Conservation (phyloP, 2,113 vertebrate species). For the Hydrolagus affinis region DNA sequence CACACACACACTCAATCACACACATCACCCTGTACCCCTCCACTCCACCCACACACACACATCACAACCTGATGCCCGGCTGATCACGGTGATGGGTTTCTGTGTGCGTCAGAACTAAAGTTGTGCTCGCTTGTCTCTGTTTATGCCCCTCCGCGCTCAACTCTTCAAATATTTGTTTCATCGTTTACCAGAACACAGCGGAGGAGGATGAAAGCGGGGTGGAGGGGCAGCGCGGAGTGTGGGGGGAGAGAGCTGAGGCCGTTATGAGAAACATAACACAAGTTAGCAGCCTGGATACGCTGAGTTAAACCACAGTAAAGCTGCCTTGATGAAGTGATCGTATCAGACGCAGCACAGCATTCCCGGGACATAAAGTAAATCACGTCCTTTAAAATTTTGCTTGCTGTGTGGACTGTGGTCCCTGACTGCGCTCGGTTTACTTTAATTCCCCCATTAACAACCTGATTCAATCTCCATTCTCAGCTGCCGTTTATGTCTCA, state of each 20-base stretch:
- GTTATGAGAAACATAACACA: not conserved
- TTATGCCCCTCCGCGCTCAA: no score
- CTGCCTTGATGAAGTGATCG: not conserved
- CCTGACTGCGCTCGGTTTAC: slow-evolving; percentile 5
- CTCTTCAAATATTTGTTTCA: not conserved
- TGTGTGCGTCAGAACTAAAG: no score
- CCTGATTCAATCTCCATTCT: slow-evolving; percentile 17
- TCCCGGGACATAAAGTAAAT: slow-evolving; percentile 13
- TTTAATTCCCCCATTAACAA: slow-evolving; percentile 21
- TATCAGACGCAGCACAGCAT: not conserved
- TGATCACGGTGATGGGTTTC: no score
- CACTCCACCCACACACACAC: no score
- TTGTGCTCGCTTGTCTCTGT: no score
- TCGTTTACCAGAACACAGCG: not conserved
- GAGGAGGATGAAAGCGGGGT: no score
- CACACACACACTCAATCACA: no score
- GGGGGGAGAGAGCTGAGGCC: no score
- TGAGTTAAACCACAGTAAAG: slow-evolving; percentile 13
- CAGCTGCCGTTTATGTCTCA: not conserved
- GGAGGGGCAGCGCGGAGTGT: no score
- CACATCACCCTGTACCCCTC: no score
- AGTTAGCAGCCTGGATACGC: not conserved
- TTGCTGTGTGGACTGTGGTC: not conserved
- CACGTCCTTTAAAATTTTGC: not conserved
- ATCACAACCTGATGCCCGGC: no score